Conservation (phyloP, 2,113 vertebrate species). For the Chloebia gouldiae region DNA sequence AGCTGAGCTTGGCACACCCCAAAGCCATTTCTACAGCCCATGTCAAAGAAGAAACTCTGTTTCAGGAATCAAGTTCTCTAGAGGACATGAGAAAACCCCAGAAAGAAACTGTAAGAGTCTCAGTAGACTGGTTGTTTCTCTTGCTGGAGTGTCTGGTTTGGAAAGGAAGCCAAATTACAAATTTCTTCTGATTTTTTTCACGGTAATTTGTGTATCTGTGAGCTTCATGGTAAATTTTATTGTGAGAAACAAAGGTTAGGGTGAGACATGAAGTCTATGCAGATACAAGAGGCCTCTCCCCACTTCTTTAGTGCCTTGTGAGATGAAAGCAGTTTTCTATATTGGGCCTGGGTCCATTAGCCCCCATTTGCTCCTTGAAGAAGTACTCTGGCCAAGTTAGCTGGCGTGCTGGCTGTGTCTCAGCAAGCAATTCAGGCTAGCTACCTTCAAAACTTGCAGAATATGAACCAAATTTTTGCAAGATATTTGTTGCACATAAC, state of each 20-base stretch:
- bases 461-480: background rate
- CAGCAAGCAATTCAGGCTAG: background rate
- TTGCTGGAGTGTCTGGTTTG: background rate
- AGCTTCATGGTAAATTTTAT: background rate
- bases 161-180: background rate
- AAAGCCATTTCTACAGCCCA: background rate
- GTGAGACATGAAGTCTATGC: background rate
- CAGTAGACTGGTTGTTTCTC: background rate
- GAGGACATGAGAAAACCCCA: background rate
- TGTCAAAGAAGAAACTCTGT: background rate
- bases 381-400: background rate
- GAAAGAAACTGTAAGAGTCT: background rate
- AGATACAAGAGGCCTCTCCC: background rate
- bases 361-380: background rate
- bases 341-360: background rate
- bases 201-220: background rate
- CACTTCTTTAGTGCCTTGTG: background rate
- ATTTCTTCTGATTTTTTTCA: background rate
- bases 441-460: background rate
- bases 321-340: background rate
- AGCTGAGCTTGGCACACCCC: background rate
- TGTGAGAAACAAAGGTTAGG: background rate
- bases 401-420: background rate
- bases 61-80: background rate
- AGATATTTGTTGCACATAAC: background rate